These are phyloP conservation scores for Peribatodes rhomboidaria DNA, from an alignment of 2,888 invertebrate genomes.

Conservation along the genomic window DNA sequence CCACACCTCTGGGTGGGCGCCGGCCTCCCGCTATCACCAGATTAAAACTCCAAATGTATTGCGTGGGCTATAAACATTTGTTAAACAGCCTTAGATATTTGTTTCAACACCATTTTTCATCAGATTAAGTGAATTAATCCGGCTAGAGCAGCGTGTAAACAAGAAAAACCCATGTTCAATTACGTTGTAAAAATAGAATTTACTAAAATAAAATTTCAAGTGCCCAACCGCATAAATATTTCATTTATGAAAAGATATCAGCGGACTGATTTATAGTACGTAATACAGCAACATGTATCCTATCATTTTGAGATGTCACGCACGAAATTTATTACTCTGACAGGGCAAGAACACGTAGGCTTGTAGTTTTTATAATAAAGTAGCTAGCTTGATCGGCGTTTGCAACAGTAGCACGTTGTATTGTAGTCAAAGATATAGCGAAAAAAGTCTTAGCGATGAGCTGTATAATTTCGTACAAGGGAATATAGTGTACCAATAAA, in stretches of 20 bases:
- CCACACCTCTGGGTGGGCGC: constrained; percentile 83
- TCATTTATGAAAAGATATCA: constrained; percentile 49
- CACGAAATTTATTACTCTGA: constrained; percentile 53
- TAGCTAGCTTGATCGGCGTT: constrained; percentile 55
- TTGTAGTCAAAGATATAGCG: constrained; percentile 65
- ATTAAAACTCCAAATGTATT: constrained; percentile 74
- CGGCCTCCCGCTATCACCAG: constrained; percentile 76
- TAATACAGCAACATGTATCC: constrained; percentile 57
- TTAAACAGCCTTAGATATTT: constrained; percentile 75
- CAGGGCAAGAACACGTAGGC: constrained; percentile 48
- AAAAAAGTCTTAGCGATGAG: constrained; percentile 62
- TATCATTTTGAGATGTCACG: constrained; percentile 65
- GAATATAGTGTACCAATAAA: constrained; percentile 74
- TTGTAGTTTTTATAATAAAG: constrained; percentile 61
- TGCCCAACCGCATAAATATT: constrained; percentile 42
- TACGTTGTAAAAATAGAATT: constrained; percentile 47
- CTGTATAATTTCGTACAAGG: constrained; percentile 69
- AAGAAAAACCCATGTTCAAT: constrained; percentile 42
- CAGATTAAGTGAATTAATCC: constrained; percentile 70
- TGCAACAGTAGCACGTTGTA: constrained; percentile 63
- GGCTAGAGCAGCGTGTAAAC: constrained; percentile 58
- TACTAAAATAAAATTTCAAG: constrained; percentile 42
- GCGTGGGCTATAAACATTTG: constrained; percentile 78
- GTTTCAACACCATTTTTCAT: constrained; percentile 73
- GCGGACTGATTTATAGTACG: constrained; percentile 58